phyloP scores from a whole-genome alignment of 2,113 vertebrate species.

The Ellobius talpinus region DNA sequence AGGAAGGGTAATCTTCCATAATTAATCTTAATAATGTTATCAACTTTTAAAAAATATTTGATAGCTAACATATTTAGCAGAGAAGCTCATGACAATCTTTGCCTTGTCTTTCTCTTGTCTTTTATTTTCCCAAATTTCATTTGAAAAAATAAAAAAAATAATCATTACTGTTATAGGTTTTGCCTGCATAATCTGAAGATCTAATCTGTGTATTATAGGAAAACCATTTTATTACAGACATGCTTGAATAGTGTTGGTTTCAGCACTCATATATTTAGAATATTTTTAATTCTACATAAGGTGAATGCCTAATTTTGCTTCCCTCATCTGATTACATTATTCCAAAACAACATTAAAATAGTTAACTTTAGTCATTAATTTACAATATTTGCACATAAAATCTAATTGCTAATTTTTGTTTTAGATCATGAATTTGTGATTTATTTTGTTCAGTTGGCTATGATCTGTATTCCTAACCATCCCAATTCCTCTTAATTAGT shows the following conservation, averaged over 20 bases:
- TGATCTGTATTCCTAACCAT: background rate
- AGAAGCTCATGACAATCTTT: background rate
- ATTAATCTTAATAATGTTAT: background rate
- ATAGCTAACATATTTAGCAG: background rate
- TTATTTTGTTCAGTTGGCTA: background rate
- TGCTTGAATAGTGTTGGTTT: slow-evolving; percentile 3
- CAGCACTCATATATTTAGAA: background rate
- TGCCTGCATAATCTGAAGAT: background rate
- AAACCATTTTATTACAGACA: background rate
- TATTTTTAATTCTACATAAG: background rate
- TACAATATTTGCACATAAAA: background rate
- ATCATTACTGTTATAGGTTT: background rate
- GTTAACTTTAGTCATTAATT: background rate
- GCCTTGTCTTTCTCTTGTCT: background rate
- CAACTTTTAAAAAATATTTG: background rate
- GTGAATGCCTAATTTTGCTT: background rate
- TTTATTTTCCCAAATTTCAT: slow-evolving; percentile 11
- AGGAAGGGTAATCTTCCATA: background rate
- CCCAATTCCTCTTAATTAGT: background rate
- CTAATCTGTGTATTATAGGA: background rate
- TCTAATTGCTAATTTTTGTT: background rate
- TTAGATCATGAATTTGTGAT: background rate
- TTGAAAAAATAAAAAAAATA: background rate
- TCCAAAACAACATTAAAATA: background rate
- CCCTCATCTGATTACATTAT: background rate